phyloP scores from a whole-genome alignment of 2,113 vertebrate species.

The Choloepus hoffmanni region DNA sequence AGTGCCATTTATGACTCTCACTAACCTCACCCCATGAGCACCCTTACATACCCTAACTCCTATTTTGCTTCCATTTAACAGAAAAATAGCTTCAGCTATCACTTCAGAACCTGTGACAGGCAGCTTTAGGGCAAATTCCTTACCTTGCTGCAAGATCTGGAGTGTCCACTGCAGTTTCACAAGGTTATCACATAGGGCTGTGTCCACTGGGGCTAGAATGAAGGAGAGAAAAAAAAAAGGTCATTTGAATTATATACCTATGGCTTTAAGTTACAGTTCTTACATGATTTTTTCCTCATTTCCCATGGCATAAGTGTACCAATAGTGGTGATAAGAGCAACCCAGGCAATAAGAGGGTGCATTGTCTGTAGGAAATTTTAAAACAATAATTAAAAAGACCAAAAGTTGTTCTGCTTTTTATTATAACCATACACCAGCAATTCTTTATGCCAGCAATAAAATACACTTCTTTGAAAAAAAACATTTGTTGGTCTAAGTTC shows the following conservation, averaged over 20 bases:
- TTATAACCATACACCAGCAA: neutral
- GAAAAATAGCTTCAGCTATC: neutral
- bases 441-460: neutral
- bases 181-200: neutral
- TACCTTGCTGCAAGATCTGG: neutral
- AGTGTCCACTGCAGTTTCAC: neutral
- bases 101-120: neutral
- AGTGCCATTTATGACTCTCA: neutral
- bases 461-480: neutral
- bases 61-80: neutral
- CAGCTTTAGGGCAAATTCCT: neutral
- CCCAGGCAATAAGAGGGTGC: neutral
- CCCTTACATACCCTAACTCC: neutral
- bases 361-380: neutral
- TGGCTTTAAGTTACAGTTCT: slow-evolving; percentile 1
- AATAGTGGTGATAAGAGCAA: too few species aligned
- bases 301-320: neutral
- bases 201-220: neutral
- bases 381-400: neutral
- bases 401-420: slow-evolving; percentile 2
- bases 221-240: neutral
- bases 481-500: slow-evolving; percentile 16
- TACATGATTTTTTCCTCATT: neutral
- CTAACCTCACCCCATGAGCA: neutral
- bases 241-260: neutral